A percentile compares a stretch with the other conserved stretches of the same genome.
These are phyloP conservation scores for Falcunculus frontatus DNA, from an alignment of 2,113 vertebrate species.

Conservation along the genomic window DNA sequence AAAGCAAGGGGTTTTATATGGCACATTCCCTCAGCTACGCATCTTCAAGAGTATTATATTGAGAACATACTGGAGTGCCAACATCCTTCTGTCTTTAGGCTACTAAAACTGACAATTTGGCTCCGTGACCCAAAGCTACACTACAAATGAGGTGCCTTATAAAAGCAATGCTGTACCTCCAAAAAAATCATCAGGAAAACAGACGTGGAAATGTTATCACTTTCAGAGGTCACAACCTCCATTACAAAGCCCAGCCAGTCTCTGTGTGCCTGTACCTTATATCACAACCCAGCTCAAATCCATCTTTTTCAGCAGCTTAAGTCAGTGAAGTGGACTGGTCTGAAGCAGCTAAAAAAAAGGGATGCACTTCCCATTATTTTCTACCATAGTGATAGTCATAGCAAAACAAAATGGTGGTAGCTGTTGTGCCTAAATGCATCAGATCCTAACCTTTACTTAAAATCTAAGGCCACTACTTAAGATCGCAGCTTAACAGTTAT, in stretches of 20 bases:
- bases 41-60: neutral
- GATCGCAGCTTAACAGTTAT: neutral
- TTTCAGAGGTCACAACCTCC: constrained; percentile 2
- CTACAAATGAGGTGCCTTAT: neutral
- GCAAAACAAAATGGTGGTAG: neutral
- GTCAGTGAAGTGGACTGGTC: neutral
- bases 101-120: neutral
- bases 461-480: neutral
- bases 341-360: neutral
- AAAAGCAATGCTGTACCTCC: neutral
- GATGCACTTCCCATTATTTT: neutral
- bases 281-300: neutral
- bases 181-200: neutral
- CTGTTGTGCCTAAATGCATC: neutral
- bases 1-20: neutral
- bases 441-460: neutral
- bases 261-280: neutral
- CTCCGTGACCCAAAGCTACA: neutral
- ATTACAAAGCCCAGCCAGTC: neutral
- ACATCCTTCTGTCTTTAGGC: neutral
- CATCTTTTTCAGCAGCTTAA: neutral
- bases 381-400: neutral
- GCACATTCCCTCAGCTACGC: neutral
- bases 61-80: neutral
- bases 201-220: neutral